phyloP scores from a whole-genome alignment of 1,140 invertebrate genomes.

The Homarus americanus region DNA sequence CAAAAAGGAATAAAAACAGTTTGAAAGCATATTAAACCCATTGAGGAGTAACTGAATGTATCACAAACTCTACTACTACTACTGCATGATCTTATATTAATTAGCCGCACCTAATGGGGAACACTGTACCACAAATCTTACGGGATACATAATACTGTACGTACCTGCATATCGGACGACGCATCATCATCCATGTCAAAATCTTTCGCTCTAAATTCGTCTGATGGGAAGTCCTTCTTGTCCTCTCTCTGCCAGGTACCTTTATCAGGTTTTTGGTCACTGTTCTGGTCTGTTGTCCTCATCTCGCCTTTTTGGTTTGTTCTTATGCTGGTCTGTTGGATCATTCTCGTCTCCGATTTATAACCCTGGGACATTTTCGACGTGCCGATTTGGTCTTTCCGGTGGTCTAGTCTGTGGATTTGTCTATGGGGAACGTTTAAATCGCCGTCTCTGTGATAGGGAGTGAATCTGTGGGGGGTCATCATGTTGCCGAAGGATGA shows the following conservation, averaged over 20 bases:
- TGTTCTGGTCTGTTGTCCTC: not conserved
- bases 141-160: no score
- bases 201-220: not conserved
- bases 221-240: not conserved
- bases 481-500: constrained; percentile 21
- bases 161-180: constrained; percentile 30
- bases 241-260: not conserved
- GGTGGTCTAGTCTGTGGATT: not conserved
- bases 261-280: not conserved
- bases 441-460: constrained; percentile 18
- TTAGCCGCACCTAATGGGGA: no score
- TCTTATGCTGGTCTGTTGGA: constrained; percentile 13
- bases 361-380: constrained; percentile 10
- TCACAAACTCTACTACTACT: no score
- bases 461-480: constrained; percentile 30
- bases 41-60: no score
- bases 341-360: constrained; percentile 13
- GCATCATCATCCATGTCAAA: constrained; percentile 24
- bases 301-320: not conserved
- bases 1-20: no score
- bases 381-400: constrained; percentile 9
- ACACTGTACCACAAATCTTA: no score
- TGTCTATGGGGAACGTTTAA: not conserved
- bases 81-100: no score
- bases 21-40: no score